These are phyloP conservation scores for Paramormyrops kingsleyae DNA, from an alignment of 2,113 vertebrate species.

Conservation along the genomic window DNA sequence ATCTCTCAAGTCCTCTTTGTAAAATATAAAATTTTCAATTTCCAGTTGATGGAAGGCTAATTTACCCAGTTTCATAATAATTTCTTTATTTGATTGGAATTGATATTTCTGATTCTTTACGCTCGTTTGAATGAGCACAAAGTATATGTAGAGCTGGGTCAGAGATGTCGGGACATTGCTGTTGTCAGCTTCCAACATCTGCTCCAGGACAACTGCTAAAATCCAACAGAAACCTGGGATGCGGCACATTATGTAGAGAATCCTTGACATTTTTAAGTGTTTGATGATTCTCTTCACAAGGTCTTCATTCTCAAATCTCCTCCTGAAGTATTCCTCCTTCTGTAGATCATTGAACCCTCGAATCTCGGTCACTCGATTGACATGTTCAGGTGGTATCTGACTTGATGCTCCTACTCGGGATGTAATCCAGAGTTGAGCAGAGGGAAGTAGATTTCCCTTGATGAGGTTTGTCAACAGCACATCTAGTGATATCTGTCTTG, in stretches of 20 bases:
- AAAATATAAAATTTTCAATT: constrained; percentile 7
- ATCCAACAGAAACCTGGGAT: constrained; percentile 28
- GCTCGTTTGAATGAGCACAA: constrained; percentile 7
- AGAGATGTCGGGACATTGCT: constrained; percentile 8
- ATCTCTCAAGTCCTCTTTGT: constrained; percentile 4
- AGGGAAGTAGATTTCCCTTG: not conserved
- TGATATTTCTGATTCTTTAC: constrained; percentile 10
- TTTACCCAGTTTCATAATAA: not conserved
- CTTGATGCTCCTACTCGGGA: constrained; percentile 1
- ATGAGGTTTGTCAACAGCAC: constrained; percentile 6
- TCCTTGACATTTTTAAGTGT: constrained; percentile 9
- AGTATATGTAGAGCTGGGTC: constrained; percentile 16
- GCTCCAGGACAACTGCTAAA: constrained; percentile 19
- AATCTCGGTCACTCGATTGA: constrained; percentile 14
- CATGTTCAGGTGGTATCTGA: constrained; percentile 3
- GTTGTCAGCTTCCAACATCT: not conserved
- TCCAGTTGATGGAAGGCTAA: constrained; percentile 15
- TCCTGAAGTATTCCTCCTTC: constrained; percentile 24
- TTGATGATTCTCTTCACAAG: constrained; percentile 3
- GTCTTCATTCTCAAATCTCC: not conserved
- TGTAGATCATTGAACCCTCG: constrained; percentile 21
- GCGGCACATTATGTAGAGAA: constrained; percentile 24
- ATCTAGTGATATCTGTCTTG: not conserved
- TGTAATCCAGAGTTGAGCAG: constrained; percentile 11
- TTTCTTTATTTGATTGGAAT: not conserved